Base-by-base conservation (phyloP, 2,113 vertebrate genomes). In the Hipposideros armiger region DNA sequence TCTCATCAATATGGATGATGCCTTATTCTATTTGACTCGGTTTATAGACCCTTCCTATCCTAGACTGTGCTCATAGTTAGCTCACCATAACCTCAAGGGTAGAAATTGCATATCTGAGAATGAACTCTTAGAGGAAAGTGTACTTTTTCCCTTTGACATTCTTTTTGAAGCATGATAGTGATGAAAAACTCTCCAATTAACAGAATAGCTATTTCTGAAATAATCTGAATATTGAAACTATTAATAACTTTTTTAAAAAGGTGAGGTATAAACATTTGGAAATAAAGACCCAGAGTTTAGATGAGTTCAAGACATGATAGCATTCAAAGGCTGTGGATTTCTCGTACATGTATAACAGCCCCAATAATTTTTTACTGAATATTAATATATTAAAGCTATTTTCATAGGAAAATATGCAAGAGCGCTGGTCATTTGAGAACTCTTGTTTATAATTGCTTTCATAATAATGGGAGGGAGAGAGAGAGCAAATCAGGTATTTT, bases 161-260 rank as follows among this genome's bases (percentile, higher is more conserved):
- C 47, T 67, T 74, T 56, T 92, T 87, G 85, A 84, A 87, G 24
- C 36, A 67, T 67, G 78, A 73, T 47, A 60, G 11, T 0, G 3
- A 76, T 60, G 67, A 87, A 78, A 78, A 77, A 26, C 20, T 62
- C 81, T 56, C 10, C 36, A 76, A 2, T 81, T 81, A 77, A 58
- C 58, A 85, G 32, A 87, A 36, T 77, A 80, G 11, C 26, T 86
- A 7, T 60, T 90, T 91, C 45, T 82, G 40, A 36, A 85, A 40
- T 52, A 20, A 60, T 66, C 36, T 42, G 2, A 64, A 72, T 96
- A 77, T 73, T 92, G 17, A 93, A 80, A 84, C 16, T 85, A 40
- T 73, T 91, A 58, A 19, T 69, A 73, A 45, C 22, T 97, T 94
- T 62, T 84, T 91, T 77, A 56, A 64, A 85, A 74, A 70, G 64